Base-by-base conservation (phyloP, 1,140 invertebrate species). In the Sinella curviseta region DNA sequence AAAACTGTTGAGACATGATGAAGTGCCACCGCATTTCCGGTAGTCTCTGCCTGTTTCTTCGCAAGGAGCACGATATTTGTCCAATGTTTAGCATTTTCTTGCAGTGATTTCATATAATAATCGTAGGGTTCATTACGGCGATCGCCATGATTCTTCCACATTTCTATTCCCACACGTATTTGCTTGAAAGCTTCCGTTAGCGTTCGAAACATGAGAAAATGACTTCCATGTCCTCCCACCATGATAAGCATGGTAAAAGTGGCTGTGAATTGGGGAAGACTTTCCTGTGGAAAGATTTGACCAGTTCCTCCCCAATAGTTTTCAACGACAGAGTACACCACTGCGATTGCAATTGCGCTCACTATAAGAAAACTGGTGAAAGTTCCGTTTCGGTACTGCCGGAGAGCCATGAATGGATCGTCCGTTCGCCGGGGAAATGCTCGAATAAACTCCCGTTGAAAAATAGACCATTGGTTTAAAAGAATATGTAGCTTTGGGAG, bases 231-330 rank as follows among this genome's bases (percentile, higher is more conserved):
- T 31, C 65, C 31, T 31, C 65, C 65, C 1, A 70, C 30, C 65
- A 70, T 70, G 31, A 70, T 70, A 8, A 70, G 31, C 65, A 70
- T 70, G 8, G 65, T 70, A 33, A 70, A 70, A 4, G 65, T 70
- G 12, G 65, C 65, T 8, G 65, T 31, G 31, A n/a, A 30, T 31
- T 3, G 8, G 31, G 65, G 57, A 12, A 60, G 24, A 70, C 31
- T 24, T 26, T 60, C 65, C 30, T 14, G 26, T 8, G 65, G 65
- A 70, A 70, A 33, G 12, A 70, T 33, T 4, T 12, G 14, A 17
- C 28, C 65, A 2, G 8, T 31, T 70, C 28, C 31, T 31, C 30
- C 24, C 12, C 14, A 60, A n/a, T 31, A 8, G 31, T 70, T 17
- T 17, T 31, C 31, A 33, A 70, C 30, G 26, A 30, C 65, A 70